Evolutionary conservation across 2,888 invertebrate genomes (phyloP).

Genomic region (Microdon myrmicae): DNA sequence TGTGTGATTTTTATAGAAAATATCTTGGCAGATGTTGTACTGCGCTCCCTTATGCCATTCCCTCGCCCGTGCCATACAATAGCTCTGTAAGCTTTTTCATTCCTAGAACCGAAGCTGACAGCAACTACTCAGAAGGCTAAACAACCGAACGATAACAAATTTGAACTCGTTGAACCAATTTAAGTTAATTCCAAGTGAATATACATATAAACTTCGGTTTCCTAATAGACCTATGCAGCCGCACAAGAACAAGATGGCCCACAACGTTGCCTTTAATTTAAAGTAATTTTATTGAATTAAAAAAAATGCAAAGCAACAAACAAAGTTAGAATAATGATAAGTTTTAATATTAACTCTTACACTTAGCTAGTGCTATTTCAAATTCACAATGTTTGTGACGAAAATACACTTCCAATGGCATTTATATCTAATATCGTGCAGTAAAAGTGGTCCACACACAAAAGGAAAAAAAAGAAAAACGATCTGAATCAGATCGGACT

Average conservation of each 20-base stretch:
- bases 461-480: too few species aligned
- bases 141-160: conserved; percentile 53
- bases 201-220: conserved; percentile 25
- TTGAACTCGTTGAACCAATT: conserved; percentile 57
- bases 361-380: too few species aligned
- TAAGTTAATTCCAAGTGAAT: conserved; percentile 54
- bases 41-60: conserved; percentile 29
- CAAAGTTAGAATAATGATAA: too few species aligned
- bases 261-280: conserved; percentile 34
- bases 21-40: conserved; percentile 24
- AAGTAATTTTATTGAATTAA: conserved; percentile 9
- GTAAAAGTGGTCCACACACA: too few species aligned
- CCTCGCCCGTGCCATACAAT: background rate
- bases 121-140: conserved; percentile 5
- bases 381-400: too few species aligned
- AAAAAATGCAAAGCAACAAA: too few species aligned
- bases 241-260: conserved; percentile 15
- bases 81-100: conserved; percentile 9
- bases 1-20: conserved; percentile 26
- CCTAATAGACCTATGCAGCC: conserved; percentile 34
- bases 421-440: too few species aligned
- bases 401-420: too few species aligned
- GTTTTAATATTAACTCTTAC: too few species aligned
- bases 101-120: conserved; percentile 5
- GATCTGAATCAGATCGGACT: too few species aligned